These are phyloP conservation scores for Nephrotoma appendiculata DNA, from an alignment of 2,888 invertebrate genomes.

Conservation along the genomic window DNA sequence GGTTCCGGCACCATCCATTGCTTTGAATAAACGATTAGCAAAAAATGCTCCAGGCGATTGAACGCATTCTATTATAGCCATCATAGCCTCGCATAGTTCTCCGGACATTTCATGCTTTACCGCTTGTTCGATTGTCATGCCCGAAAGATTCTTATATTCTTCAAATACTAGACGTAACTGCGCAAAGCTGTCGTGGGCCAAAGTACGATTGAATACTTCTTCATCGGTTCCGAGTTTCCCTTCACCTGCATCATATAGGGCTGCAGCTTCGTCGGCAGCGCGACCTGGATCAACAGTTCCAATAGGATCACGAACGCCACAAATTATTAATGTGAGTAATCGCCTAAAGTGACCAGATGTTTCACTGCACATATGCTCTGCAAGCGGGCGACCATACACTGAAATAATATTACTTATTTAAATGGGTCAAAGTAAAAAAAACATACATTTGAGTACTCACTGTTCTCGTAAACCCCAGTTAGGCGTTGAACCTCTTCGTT, in stretches of 20 bases:
- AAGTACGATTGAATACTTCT: constrained; percentile 53
- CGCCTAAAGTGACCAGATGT: constrained; percentile 66
- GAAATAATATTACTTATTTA: too few species aligned
- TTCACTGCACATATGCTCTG: constrained; percentile 61
- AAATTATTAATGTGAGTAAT: constrained; percentile 55
- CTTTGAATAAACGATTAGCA: constrained; percentile 47
- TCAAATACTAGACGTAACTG: constrained; percentile 55
- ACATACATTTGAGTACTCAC: background rate
- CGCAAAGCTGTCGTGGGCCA: constrained; percentile 59
- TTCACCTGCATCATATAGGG: constrained; percentile 54
- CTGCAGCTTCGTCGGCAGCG: constrained; percentile 56
- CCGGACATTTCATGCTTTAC: constrained; percentile 51
- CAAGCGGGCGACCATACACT: constrained; percentile 54
- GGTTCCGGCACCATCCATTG: constrained; percentile 58
- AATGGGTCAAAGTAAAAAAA: too few species aligned
- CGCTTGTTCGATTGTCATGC: constrained; percentile 58
- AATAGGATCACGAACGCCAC: constrained; percentile 50
- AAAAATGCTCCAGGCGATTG: constrained; percentile 52
- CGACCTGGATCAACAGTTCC: constrained; percentile 42
- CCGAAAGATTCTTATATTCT: constrained; percentile 57
- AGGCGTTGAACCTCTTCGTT: constrained; percentile 49
- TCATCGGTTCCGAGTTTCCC: constrained; percentile 59
- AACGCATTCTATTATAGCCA: constrained; percentile 62
- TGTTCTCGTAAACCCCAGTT: constrained; percentile 43
- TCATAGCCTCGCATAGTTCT: constrained; percentile 49